These are phyloP conservation scores for Eudyptes chrysolophus DNA, from an alignment of 2,113 vertebrate genomes.

Conservation along the genomic window DNA sequence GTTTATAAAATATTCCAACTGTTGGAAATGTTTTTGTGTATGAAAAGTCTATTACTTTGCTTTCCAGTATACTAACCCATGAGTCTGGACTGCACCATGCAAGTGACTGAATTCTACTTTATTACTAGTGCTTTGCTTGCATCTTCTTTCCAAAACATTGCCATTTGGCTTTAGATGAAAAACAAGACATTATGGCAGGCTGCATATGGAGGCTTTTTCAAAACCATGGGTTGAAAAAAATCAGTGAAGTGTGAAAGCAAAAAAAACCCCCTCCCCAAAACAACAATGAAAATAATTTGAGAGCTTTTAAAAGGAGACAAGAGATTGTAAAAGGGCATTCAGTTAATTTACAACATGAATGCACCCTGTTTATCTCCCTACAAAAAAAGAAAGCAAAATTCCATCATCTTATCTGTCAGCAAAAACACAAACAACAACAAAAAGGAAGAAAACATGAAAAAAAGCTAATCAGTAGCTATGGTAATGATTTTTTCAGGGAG, in stretches of 20 bases:
- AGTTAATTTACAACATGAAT: neutral
- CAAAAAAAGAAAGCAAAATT: neutral
- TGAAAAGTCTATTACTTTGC: neutral
- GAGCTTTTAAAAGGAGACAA: neutral
- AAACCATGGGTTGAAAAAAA: neutral
- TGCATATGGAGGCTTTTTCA: neutral
- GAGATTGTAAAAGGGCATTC: neutral
- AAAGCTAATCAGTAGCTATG: neutral
- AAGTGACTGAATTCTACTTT: neutral
- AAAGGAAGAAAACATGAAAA: neutral
- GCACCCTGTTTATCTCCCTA: neutral
- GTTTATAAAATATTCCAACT: neutral
- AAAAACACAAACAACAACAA: neutral
- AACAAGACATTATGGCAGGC: neutral
- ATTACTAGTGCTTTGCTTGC: neutral
- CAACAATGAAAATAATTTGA: neutral
- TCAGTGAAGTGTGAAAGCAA: neutral
- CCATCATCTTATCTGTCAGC: neutral
- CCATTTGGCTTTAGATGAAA: neutral
- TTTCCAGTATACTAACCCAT: neutral
- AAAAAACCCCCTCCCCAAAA: neutral
- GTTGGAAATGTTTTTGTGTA: neutral
- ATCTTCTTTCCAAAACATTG: neutral
- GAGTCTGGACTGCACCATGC: neutral
- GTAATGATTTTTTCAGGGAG: neutral